Conservation (phyloP, 2,113 vertebrate genomes). For the Odocoileus hemionus region DNA sequence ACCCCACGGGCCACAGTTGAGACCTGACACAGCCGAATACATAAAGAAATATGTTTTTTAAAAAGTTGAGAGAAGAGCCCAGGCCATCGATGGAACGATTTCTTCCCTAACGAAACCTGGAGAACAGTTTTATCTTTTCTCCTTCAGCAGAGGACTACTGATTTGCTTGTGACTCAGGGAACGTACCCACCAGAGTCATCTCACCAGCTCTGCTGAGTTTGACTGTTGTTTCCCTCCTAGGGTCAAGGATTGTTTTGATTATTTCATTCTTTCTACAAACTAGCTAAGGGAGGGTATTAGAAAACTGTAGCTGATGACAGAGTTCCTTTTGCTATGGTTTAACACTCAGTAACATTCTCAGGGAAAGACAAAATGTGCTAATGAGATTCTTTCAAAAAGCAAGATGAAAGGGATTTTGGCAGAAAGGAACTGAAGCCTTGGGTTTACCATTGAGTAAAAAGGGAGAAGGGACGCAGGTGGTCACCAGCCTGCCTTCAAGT, state of each 20-base stretch:
- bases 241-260: conserved; percentile 5
- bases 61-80: not conserved
- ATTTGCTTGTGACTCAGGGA: not conserved
- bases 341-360: conserved; percentile 33
- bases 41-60: not conserved
- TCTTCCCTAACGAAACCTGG: not conserved
- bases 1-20: not conserved
- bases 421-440: conserved; percentile 51
- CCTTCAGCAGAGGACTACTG: not conserved
- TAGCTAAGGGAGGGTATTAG: not conserved
- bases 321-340: conserved; percentile 32
- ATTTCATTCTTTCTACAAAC: not conserved
- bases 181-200: not conserved
- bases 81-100: not conserved
- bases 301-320: conserved; percentile 19
- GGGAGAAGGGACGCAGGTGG: conserved; percentile 23
- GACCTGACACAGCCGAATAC: not conserved
- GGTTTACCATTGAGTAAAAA: conserved; percentile 41
- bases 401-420: conserved; percentile 63
- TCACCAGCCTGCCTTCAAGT: conserved; percentile 3
- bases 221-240: not conserved
- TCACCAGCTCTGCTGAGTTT: not conserved
- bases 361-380: conserved; percentile 70
- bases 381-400: conserved; percentile 59
- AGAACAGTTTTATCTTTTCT: not conserved